These are phyloP conservation scores for Remorina albescens DNA, from an alignment of 2,797 vertebrate species.

Conservation along the genomic window DNA sequence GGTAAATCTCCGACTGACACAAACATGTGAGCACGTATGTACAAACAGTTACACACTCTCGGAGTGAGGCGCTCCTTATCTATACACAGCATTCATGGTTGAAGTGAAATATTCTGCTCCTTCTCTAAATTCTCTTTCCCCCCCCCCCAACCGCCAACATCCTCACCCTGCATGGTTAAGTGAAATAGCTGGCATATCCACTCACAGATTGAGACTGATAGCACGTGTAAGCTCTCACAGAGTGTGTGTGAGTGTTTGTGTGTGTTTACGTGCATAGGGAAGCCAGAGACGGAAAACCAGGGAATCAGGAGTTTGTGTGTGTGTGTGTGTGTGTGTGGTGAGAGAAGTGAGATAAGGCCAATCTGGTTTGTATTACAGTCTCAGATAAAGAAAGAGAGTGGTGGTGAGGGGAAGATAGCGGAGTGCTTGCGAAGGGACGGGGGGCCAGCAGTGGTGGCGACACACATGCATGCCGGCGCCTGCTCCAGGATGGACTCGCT, in stretches of 20 bases:
- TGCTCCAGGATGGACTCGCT: no score
- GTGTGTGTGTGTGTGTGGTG: conserved; percentile 47
- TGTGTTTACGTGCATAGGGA: conserved; percentile 43
- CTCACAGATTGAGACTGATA: conserved; percentile 69
- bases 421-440: conserved; percentile 36
- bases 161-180: conserved; percentile 66
- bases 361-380: conserved; percentile 76
- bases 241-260: conserved; percentile 46
- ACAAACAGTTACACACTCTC: conserved; percentile 49
- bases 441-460: conserved; percentile 21
- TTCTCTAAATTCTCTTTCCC: conserved; percentile 51
- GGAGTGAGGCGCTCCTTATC: conserved; percentile 64
- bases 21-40: conserved; percentile 38
- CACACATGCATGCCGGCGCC: conserved; percentile 3
- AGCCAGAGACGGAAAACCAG: conserved; percentile 29
- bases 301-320: conserved; percentile 14
- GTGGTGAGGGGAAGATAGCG: conserved; percentile 59
- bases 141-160: conserved; percentile 30
- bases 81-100: conserved; percentile 63
- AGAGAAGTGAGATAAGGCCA: conserved; percentile 67
- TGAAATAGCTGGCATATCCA: conserved; percentile 75
- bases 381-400: conserved; percentile 68
- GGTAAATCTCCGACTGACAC: conserved; percentile 72
- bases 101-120: conserved; percentile 65
- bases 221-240: conserved; percentile 31